Percentiles rank a stretch among this genome's conserved stretches.
Evolutionary conservation across 2,888 invertebrate species (phyloP).

Genomic region (Punctoribates punctum): DNA sequence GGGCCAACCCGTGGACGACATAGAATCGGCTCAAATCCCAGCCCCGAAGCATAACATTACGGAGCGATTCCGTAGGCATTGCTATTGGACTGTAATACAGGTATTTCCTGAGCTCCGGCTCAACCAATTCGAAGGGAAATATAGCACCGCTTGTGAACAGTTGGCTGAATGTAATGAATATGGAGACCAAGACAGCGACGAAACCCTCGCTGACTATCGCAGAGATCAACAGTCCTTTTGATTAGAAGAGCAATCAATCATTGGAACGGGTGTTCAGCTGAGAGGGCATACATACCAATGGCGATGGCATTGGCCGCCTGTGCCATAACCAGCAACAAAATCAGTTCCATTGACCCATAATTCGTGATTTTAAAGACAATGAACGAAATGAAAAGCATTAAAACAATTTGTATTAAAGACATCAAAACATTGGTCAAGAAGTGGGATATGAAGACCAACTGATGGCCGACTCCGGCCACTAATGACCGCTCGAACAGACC

Average conservation of each 20-base stretch:
- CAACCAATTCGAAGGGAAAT: slow-evolving; percentile 37
- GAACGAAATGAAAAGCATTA: slow-evolving; percentile 21
- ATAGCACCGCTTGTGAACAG: slow-evolving; percentile 36
- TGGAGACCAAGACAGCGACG: slow-evolving; percentile 12
- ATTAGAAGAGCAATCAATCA: not conserved
- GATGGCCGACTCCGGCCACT: slow-evolving; percentile 38
- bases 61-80: not conserved
- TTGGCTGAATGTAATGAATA: slow-evolving; percentile 40
- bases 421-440: slow-evolving; percentile 39
- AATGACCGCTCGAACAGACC: slow-evolving; percentile 43
- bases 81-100: slow-evolving; percentile 9
- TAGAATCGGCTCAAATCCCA: slow-evolving; percentile 1
- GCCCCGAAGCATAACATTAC: not conserved
- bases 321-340: slow-evolving; percentile 16
- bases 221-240: slow-evolving; percentile 32
- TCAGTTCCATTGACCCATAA: slow-evolving; percentile 22
- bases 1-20: slow-evolving; percentile 31
- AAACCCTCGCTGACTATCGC: slow-evolving; percentile 12
- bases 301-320: slow-evolving; percentile 32
- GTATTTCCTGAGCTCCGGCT: not conserved
- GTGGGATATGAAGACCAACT: slow-evolving; percentile 40
- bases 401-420: slow-evolving; percentile 38
- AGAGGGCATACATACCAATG: slow-evolving; percentile 6
- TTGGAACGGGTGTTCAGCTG: too few species aligned
- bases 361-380: slow-evolving; percentile 34